phyloP scores from a whole-genome alignment of 2,888 invertebrate species.

The Digitonthophagus gazella region DNA sequence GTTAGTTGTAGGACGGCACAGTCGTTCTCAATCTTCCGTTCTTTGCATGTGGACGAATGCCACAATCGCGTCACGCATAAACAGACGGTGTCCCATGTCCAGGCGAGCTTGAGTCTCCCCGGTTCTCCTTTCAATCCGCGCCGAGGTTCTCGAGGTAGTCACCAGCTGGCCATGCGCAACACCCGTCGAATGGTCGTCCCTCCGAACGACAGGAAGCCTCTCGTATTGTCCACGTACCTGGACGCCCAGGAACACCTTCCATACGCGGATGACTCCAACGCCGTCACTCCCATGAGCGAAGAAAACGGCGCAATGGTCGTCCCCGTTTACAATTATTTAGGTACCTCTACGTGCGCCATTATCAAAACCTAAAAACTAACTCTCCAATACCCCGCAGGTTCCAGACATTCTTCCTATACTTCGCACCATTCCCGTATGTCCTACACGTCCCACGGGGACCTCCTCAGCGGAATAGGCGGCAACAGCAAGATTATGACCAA shows the following conservation, averaged over 20 bases:
- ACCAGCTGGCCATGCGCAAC: constrained; percentile 87
- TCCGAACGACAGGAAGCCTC: constrained; percentile 86
- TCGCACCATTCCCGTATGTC: constrained; percentile 92
- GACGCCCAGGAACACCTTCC: constrained; percentile 94
- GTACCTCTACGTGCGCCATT: constrained; percentile 47
- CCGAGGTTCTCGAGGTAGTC: constrained; percentile 86
- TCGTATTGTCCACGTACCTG: constrained; percentile 91
- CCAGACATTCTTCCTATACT: constrained; percentile 92
- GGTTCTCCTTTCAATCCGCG: constrained; percentile 95
- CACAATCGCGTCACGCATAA: constrained; percentile 44
- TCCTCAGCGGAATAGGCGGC: constrained; percentile 68
- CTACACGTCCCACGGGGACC: constrained; percentile 91
- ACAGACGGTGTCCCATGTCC: constrained; percentile 53
- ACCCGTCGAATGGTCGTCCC: constrained; percentile 76
- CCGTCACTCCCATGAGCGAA: constrained; percentile 97
- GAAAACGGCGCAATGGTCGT: constrained; percentile 95
- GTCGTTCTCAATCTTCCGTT: constrained; percentile 26
- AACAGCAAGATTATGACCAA: constrained; percentile 72
- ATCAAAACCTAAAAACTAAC: not conserved
- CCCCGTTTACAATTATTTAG: constrained; percentile 82
- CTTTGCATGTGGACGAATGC: constrained; percentile 34
- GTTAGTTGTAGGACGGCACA: not conserved
- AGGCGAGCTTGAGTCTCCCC: constrained; percentile 96
- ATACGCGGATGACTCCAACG: constrained; percentile 96
- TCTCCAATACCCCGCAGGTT: constrained; percentile 55